These are phyloP conservation scores for Actinia equina DNA, from an alignment of 64 coral and sea anemone genomes.

Conservation along the genomic window DNA sequence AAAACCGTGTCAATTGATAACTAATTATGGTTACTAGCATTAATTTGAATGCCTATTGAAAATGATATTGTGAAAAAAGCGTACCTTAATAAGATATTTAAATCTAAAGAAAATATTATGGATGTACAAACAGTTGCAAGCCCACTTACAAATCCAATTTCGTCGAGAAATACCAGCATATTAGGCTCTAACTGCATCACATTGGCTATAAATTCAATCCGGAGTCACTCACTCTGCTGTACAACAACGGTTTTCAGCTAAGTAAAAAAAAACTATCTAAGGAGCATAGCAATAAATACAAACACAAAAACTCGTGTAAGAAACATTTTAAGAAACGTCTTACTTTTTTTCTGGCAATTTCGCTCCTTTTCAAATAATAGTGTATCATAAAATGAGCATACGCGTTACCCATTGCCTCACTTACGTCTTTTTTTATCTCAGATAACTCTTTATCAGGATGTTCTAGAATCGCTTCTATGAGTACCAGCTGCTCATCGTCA, in stretches of 20 bases:
- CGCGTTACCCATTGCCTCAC: background rate
- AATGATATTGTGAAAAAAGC: no score
- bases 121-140: background rate
- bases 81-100: no score
- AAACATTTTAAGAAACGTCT: background rate
- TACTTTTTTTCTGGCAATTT: background rate
- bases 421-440: background rate
- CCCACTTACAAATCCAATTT: constrained; percentile 59
- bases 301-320: background rate
- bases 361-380: background rate
- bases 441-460: background rate
- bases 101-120: no score
- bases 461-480: constrained; percentile 32
- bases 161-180: constrained; percentile 37
- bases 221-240: constrained; percentile 11
- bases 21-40: no score
- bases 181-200: constrained; percentile 25
- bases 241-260: constrained; percentile 20
- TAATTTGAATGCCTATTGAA: no score
- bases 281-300: background rate
- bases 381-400: background rate
- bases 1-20: no score
- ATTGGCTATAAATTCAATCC: constrained; percentile 16
- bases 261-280: background rate
- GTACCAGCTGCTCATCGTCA: background rate